phyloP scores from a whole-genome alignment of 2,113 vertebrate species.

The Taxidea taxus region DNA sequence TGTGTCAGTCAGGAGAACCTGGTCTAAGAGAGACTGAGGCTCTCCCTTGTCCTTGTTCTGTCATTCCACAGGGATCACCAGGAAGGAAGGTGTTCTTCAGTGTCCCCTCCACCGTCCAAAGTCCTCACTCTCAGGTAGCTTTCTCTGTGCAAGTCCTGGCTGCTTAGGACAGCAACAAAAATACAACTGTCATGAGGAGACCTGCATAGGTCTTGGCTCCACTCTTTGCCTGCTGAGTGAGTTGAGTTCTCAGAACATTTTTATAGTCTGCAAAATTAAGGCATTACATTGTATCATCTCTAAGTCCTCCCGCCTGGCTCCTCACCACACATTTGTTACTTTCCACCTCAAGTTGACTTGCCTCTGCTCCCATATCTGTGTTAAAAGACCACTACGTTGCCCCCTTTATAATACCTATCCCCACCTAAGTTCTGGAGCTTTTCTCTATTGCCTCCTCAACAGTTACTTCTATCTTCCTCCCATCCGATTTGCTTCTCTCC shows the following conservation, averaged over 20 bases:
- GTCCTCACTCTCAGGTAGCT: background rate
- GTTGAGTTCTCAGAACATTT: background rate
- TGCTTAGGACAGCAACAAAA: background rate
- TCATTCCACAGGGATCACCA: background rate
- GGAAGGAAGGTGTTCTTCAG: background rate
- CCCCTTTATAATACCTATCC: background rate
- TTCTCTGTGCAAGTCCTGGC: background rate
- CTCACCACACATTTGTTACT: background rate
- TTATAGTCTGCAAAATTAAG: background rate
- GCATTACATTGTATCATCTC: background rate
- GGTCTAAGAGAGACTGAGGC: background rate
- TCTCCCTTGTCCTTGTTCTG: background rate
- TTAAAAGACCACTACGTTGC: rapidly evolving
- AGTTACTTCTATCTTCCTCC: background rate
- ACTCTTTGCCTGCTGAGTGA: background rate
- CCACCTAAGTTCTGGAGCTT: background rate
- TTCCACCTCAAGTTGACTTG: background rate
- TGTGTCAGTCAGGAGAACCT: background rate
- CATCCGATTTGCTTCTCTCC: background rate
- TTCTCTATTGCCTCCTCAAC: background rate
- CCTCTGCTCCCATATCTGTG: background rate
- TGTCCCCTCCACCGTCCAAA: background rate
- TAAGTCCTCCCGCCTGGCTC: background rate
- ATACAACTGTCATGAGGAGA: background rate
- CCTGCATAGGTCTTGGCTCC: background rate